A percentile compares a stretch with the other conserved stretches of the same genome.
Evolutionary conservation across 92 coral and sea anemone genomes (phyloP).

Genomic region (Meandrina meandrites): DNA sequence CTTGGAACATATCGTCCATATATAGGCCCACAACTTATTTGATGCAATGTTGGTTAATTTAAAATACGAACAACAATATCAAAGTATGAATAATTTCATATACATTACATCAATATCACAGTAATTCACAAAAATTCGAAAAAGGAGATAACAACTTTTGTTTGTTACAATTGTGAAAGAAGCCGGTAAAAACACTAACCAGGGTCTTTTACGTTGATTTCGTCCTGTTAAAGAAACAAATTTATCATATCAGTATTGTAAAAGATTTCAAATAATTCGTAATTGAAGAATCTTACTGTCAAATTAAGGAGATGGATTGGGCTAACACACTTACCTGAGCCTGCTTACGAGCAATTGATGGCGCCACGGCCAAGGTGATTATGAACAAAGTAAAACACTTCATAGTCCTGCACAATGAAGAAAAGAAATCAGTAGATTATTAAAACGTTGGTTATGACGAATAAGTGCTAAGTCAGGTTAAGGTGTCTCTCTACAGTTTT

Average conservation of each 20-base stretch:
- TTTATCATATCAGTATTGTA: background rate
- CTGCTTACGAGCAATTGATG: background rate
- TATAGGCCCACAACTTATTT: no score
- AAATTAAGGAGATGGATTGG: background rate
- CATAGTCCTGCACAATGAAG: background rate
- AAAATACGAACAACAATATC: background rate
- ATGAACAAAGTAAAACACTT: conserved; percentile 14
- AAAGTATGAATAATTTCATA: no score
- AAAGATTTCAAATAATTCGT: background rate
- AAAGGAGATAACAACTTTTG: no score
- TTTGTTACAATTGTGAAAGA: no score
- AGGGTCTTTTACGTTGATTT: background rate
- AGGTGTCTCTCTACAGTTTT: no score
- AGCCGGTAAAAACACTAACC: background rate
- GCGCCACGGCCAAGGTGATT: conserved; percentile 1
- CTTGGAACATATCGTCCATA: no score
- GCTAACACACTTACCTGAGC: background rate
- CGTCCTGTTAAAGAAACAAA: background rate
- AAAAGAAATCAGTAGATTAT: background rate
- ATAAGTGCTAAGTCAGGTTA: no score
- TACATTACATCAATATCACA: no score
- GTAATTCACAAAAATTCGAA: no score
- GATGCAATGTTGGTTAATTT: no score
- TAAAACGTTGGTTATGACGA: no score
- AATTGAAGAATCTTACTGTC: background rate